These are phyloP conservation scores for Cantharis lateralis DNA, from an alignment of 2,888 invertebrate species.

Conservation along the genomic window DNA sequence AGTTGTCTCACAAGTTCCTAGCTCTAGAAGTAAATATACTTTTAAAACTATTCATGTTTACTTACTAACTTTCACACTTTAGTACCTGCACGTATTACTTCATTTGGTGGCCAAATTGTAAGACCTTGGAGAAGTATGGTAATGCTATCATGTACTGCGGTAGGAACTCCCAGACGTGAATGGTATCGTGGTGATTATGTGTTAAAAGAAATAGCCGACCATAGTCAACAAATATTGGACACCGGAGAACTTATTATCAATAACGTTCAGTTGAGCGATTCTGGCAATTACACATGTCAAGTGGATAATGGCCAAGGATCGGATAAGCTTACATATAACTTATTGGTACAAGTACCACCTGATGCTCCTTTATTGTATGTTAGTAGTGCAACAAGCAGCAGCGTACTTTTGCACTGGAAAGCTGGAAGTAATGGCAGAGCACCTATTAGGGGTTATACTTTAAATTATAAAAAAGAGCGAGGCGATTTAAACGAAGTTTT, in stretches of 20 bases:
- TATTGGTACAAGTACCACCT: conserved; percentile 77
- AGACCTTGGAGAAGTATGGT: conserved; percentile 71
- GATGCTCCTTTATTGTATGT: conserved; percentile 74
- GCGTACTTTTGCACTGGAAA: conserved; percentile 76
- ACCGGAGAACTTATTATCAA: conserved; percentile 69
- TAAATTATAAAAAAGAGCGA: conserved; percentile 68
- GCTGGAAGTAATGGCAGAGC: conserved; percentile 72
- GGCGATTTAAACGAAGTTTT: conserved; percentile 69
- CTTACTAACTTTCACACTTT: conserved; percentile 25
- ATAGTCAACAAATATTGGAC: conserved; percentile 67
- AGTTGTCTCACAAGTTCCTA: conserved; percentile 69
- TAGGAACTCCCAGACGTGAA: conserved; percentile 68
- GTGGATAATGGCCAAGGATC: conserved; percentile 71
- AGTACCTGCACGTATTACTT: conserved; percentile 72
- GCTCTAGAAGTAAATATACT: conserved; percentile 58
- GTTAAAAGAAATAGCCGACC: conserved; percentile 62
- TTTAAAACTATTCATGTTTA: background rate
- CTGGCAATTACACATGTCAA: conserved; percentile 75
- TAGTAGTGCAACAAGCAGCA: conserved; percentile 75
- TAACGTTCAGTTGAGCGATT: conserved; percentile 66
- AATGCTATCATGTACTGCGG: conserved; percentile 66
- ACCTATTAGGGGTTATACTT: conserved; percentile 68
- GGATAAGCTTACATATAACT: conserved; percentile 66
- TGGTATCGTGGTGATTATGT: conserved; percentile 67
- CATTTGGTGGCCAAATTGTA: conserved; percentile 70